These are phyloP conservation scores for Cantharis rufa DNA, from an alignment of 2,888 invertebrate species.

Conservation along the genomic window DNA sequence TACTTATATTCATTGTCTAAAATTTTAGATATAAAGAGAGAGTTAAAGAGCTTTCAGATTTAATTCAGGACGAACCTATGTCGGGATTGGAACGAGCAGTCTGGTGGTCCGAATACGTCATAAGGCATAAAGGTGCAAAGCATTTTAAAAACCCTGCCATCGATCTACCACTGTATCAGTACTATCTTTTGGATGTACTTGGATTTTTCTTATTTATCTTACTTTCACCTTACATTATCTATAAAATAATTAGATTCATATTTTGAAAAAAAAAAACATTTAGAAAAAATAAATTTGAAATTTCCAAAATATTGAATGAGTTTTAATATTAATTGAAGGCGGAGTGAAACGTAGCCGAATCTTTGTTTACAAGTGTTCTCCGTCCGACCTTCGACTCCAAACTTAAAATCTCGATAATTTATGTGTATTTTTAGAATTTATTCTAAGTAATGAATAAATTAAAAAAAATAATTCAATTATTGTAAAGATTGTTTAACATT, in stretches of 20 bases:
- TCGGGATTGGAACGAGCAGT: background rate
- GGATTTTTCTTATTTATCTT: background rate
- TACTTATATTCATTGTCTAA: background rate
- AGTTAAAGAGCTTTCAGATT: background rate
- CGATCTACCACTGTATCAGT: background rate
- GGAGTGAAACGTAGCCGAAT: too few species aligned
- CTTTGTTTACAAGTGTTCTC: too few species aligned
- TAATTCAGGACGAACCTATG: background rate
- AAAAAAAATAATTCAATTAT: too few species aligned
- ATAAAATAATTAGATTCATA: background rate
- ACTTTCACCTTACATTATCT: background rate
- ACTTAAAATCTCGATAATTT: too few species aligned
- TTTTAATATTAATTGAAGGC: too few species aligned
- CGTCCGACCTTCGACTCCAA: too few species aligned
- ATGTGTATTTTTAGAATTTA: too few species aligned
- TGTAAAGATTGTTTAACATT: too few species aligned
- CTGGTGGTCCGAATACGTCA: background rate
- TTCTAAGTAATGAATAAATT: too few species aligned
- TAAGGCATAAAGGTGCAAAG: background rate
- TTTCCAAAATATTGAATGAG: too few species aligned
- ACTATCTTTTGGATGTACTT: background rate
- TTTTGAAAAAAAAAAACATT: background rate
- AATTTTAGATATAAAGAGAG: background rate
- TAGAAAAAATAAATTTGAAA: too few species aligned
- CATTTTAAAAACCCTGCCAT: background rate